phyloP scores from a whole-genome alignment of 1,140 invertebrate genomes.

The Drosophila nigrodunni region DNA sequence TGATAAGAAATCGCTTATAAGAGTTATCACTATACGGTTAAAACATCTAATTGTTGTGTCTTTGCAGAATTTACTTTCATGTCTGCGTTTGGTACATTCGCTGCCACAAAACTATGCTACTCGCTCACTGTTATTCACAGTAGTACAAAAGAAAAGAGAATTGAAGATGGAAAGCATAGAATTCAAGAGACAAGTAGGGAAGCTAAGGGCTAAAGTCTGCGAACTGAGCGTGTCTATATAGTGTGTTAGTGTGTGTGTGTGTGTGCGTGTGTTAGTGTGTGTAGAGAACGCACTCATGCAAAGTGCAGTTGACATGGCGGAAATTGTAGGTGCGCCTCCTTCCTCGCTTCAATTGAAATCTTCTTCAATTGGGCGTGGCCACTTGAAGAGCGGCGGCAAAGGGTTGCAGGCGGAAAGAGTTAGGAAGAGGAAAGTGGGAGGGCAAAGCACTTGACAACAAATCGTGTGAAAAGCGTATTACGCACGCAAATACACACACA shows the following conservation, averaged over 20 bases:
- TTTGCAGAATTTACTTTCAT: too few species aligned
- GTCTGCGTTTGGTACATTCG: neutral
- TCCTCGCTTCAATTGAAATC: slow-evolving; percentile 38
- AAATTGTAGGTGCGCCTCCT: slow-evolving; percentile 75
- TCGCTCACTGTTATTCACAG: neutral
- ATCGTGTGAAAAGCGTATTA: slow-evolving; percentile 55
- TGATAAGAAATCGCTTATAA: too few species aligned
- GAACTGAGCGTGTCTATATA: neutral
- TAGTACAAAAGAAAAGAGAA: neutral
- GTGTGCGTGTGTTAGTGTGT: slow-evolving; percentile 44
- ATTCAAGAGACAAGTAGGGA: neutral
- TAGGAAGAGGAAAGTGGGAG: neutral
- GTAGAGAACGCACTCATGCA: slow-evolving; percentile 69
- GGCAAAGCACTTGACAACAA: slow-evolving; percentile 44
- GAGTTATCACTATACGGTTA: too few species aligned
- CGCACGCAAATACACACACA: slow-evolving; percentile 26
- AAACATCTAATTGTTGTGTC: too few species aligned
- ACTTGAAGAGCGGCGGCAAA: slow-evolving; percentile 17
- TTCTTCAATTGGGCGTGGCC: slow-evolving; percentile 55
- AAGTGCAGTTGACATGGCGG: slow-evolving; percentile 80
- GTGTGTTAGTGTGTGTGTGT: slow-evolving; percentile 6
- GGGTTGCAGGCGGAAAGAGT: neutral
- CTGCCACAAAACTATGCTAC: neutral
- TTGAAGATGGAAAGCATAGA: neutral
- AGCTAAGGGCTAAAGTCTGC: slow-evolving; percentile 5